These are phyloP conservation scores for Todiramphus chloris DNA, from an alignment of 2,113 vertebrate species.

Conservation along the genomic window DNA sequence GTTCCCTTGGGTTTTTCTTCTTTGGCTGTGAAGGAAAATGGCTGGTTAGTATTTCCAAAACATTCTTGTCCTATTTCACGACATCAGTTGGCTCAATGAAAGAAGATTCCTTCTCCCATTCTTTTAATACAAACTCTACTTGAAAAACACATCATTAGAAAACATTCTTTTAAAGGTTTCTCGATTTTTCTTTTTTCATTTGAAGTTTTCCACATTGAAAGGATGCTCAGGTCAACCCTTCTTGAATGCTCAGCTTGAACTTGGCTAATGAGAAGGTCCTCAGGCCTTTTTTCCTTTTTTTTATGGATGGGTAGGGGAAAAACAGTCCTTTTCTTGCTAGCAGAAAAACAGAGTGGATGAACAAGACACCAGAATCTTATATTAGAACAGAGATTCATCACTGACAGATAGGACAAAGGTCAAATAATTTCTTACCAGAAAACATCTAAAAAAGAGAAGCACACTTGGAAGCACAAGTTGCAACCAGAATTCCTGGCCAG, in stretches of 20 bases:
- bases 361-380: not conserved
- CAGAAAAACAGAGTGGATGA: not conserved
- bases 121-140: not conserved
- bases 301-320: not conserved
- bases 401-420: not conserved
- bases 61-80: not conserved
- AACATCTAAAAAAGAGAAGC: not conserved
- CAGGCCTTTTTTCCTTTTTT: not conserved
- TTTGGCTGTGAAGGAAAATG: conserved; percentile 28
- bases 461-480: not conserved
- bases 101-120: not conserved
- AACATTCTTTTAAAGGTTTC: not conserved
- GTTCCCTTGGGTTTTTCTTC: conserved; percentile 5
- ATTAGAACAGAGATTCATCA: not conserved
- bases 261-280: not conserved
- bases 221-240: not conserved
- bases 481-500: not conserved
- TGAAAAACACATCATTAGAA: not conserved
- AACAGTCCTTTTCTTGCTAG: not conserved
- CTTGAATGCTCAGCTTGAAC: not conserved
- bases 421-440: not conserved
- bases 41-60: conserved; percentile 15
- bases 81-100: not conserved
- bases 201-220: not conserved
- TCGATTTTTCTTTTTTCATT: not conserved